Conservation (phyloP, 2,113 vertebrate genomes). For the Cyanocitta stelleri region DNA sequence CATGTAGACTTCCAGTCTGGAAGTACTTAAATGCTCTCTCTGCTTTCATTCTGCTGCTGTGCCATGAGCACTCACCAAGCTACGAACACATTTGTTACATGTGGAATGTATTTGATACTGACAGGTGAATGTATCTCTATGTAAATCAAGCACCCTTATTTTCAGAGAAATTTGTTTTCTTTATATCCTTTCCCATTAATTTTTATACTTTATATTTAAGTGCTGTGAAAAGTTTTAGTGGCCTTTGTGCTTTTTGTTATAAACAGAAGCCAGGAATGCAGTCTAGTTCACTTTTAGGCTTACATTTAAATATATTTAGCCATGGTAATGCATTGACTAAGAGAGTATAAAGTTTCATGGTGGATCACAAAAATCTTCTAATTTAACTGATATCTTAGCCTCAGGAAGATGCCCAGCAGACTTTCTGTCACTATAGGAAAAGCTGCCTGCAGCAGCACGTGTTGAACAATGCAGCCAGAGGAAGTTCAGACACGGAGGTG, state of each 20-base stretch:
- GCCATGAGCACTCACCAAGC: neutral
- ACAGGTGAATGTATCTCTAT: neutral
- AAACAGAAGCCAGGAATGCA: neutral
- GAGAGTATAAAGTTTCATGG: neutral
- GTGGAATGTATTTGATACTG: neutral
- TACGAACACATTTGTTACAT: neutral
- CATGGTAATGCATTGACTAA: neutral
- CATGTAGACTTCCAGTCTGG: neutral
- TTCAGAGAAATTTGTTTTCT: neutral
- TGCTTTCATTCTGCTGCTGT: neutral
- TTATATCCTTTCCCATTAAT: neutral
- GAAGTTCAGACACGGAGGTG: neutral
- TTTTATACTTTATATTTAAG: neutral
- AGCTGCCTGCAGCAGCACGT: neutral
- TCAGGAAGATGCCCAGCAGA: neutral
- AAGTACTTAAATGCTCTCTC: neutral
- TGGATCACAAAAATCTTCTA: neutral
- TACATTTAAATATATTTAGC: neutral
- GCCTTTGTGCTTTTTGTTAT: neutral
- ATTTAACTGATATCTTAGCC: neutral
- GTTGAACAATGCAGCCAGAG: neutral
- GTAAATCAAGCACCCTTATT: neutral
- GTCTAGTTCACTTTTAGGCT: neutral
- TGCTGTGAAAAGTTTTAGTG: neutral
- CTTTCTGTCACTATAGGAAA: neutral